Evolutionary conservation across 2,797 vertebrate genomes (phyloP).

Genomic region (Lepilemur septentrionalis): DNA sequence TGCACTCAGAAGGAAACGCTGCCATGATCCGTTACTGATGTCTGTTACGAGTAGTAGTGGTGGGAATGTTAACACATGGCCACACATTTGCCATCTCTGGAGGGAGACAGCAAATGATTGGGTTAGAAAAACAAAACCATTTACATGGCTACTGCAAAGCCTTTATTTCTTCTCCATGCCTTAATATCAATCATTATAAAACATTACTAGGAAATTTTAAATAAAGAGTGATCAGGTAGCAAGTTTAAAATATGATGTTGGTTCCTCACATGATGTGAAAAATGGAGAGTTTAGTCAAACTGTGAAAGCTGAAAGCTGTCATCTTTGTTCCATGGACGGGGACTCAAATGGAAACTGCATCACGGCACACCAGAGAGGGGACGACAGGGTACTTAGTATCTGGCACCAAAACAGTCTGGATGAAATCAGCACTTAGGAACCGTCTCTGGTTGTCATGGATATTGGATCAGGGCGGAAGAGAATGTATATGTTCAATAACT

Average conservation of each 20-base stretch:
- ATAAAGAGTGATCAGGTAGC: not conserved
- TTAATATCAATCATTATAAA: not conserved
- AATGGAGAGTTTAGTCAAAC: slow-evolving; percentile 73
- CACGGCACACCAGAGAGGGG: slow-evolving; percentile 81
- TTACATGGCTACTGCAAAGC: not conserved
- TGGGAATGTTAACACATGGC: rapidly evolving
- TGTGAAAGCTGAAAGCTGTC: slow-evolving; percentile 62
- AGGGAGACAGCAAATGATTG: not conserved
- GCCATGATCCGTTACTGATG: not conserved
- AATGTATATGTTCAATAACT: slow-evolving; percentile 85
- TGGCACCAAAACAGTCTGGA: slow-evolving; percentile 86
- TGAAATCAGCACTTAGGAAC: slow-evolving; percentile 89
- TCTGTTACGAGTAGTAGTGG: not conserved
- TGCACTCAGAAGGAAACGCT: not conserved
- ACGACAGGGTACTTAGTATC: slow-evolving; percentile 85
- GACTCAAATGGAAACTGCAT: slow-evolving; percentile 78
- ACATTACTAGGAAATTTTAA: not conserved
- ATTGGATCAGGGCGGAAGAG: slow-evolving; percentile 86
- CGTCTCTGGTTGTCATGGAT: slow-evolving; percentile 88
- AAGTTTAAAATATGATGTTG: not conserved
- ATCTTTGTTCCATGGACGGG: slow-evolving; percentile 84
- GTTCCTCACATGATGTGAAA: slow-evolving; percentile 66
- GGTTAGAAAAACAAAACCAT: not conserved
- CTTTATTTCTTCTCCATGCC: slow-evolving; percentile 36
- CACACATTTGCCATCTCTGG: not conserved